phyloP scores from a whole-genome alignment of 2,113 vertebrate genomes.

The Colius striatus region DNA sequence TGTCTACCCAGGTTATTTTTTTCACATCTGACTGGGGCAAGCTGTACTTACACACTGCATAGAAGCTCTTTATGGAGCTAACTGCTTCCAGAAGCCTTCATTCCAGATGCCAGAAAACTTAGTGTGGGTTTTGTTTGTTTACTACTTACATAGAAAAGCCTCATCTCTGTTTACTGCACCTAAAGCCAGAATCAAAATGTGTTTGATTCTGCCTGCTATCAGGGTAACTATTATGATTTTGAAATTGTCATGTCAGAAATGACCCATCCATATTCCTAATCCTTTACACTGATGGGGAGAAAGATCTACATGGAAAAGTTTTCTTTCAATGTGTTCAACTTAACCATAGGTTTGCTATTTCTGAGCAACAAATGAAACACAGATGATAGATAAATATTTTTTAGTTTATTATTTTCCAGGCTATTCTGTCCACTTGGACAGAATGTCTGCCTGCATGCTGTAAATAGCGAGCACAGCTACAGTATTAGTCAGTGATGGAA shows the following conservation, averaged over 20 bases:
- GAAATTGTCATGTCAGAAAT: not conserved
- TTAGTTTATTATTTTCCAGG: slow-evolving; percentile 1
- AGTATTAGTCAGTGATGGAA: not conserved
- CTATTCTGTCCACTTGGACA: not conserved
- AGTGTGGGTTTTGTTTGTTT: not conserved
- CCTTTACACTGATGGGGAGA: not conserved
- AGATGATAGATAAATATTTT: not conserved
- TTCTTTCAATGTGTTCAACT: not conserved
- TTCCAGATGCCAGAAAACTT: not conserved
- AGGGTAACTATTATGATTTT: not conserved
- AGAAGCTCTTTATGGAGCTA: not conserved
- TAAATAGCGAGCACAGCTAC: not conserved
- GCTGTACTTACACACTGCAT: no score
- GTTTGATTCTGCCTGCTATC: not conserved
- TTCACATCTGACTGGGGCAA: not conserved
- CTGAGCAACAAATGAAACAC: not conserved
- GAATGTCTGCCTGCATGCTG: not conserved
- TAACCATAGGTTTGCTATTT: not conserved
- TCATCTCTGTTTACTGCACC: not conserved
- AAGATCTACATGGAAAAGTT: not conserved
- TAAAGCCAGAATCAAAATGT: not conserved
- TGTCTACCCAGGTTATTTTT: not conserved
- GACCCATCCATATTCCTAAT: not conserved
- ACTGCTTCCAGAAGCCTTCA: not conserved
- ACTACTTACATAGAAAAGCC: not conserved